A percentile compares a stretch with the other conserved stretches of the same genome.
phyloP scores from a whole-genome alignment of 2,888 invertebrate genomes.

The Augochlorella aurata region DNA sequence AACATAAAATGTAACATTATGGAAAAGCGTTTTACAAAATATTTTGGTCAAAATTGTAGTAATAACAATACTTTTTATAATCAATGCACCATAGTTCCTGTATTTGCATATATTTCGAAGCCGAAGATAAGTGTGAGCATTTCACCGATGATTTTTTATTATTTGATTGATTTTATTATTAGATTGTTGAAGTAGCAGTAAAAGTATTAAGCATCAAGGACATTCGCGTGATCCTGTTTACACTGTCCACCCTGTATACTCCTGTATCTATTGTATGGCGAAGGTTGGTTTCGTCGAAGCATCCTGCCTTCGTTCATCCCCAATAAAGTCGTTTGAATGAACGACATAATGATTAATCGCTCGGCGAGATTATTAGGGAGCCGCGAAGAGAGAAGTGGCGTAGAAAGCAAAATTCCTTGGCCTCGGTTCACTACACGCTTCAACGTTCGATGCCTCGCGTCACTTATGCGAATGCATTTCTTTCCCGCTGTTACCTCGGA shows the following conservation, averaged over 20 bases:
- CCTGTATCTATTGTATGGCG: conserved; percentile 1
- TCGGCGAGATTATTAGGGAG: conserved; percentile 8
- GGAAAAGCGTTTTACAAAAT: neutral
- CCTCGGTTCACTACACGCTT: neutral
- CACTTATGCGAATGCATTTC: conserved; percentile 5
- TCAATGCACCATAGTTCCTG: too few species aligned
- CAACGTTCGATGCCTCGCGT: neutral
- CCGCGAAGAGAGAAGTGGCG: neutral
- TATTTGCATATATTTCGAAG: too few species aligned
- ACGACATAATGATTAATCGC: conserved; percentile 17
- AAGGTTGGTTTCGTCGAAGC: neutral
- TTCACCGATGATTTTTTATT: too few species aligned
- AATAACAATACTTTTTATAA: too few species aligned
- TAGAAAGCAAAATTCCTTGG: conserved; percentile 14
- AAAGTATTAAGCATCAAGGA: neutral
- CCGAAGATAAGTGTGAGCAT: too few species aligned
- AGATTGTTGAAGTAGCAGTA: too few species aligned
- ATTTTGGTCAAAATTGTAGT: too few species aligned
- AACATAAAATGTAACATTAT: neutral
- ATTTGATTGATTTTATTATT: too few species aligned
- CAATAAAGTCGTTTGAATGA: conserved; percentile 18
- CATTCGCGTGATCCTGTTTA: neutral
- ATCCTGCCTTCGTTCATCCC: conserved; percentile 9
- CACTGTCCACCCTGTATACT: neutral
- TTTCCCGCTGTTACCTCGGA: neutral